A percentile compares a stretch with the other conserved stretches of the same genome.
These are phyloP conservation scores for Eupeodes latifasciatus DNA, from an alignment of 2,888 invertebrate genomes.

Conservation along the genomic window DNA sequence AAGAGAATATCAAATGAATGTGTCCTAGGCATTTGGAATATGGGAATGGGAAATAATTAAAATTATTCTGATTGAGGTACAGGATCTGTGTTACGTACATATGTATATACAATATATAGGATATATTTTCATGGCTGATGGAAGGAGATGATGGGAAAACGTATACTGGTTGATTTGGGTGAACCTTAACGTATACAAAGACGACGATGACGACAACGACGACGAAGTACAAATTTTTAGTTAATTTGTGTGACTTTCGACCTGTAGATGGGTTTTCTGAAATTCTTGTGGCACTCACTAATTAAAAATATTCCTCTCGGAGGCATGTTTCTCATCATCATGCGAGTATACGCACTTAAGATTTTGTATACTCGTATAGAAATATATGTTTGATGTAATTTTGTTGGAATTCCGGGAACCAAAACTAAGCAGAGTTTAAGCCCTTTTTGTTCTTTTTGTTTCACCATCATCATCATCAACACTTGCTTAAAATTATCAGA, in stretches of 20 bases:
- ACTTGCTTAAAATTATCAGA: no score
- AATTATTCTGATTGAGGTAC: conserved; percentile 75
- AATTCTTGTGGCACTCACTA: conserved; percentile 29
- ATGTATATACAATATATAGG: no score
- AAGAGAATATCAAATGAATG: conserved; percentile 69
- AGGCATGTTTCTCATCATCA: neutral
- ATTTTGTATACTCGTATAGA: neutral
- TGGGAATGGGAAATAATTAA: conserved; percentile 72
- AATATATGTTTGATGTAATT: neutral
- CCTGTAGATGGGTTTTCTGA: conserved; percentile 12
- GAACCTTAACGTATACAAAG: neutral
- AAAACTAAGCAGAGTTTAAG: neutral
- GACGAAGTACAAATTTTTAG: conserved; percentile 31
- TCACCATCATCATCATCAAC: neutral
- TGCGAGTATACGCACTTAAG: neutral
- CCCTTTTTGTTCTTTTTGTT: neutral
- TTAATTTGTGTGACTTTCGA: conserved; percentile 31
- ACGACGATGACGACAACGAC: neutral
- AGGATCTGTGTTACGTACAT: conserved; percentile 9
- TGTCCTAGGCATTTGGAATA: conserved; percentile 61
- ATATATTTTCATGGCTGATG: conserved; percentile 12
- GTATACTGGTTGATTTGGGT: conserved; percentile 10
- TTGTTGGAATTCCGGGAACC: neutral
- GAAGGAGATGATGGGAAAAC: neutral
- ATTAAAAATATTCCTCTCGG: conserved; percentile 29